Percentiles rank a stretch among this genome's conserved stretches.
Conservation (phyloP, 2,113 vertebrate genomes). For the Naja naja region DNA sequence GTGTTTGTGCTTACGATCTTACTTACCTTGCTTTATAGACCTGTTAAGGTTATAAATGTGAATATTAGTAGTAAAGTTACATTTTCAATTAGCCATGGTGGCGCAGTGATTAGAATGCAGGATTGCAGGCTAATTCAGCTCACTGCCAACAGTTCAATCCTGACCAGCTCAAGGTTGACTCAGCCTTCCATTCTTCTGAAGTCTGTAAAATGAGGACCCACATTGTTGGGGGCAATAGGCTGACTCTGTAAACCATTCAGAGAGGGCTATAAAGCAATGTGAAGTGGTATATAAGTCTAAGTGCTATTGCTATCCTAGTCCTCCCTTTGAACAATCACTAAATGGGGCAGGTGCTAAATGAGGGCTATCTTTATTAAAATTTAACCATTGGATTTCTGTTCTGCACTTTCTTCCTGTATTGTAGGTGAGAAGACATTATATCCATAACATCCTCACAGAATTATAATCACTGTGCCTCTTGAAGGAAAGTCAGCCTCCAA, state of each 20-base stretch:
- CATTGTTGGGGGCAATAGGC: neutral
- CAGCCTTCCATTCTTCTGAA: neutral
- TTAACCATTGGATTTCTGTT: neutral
- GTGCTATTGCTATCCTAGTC: neutral
- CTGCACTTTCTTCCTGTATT: neutral
- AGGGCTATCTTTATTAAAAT: neutral
- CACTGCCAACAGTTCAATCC: neutral
- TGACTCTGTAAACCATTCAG: neutral
- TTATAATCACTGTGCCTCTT: neutral
- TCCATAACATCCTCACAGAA: neutral
- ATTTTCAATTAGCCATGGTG: neutral
- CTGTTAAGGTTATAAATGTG: neutral
- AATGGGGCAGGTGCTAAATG: neutral
- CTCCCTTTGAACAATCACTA: neutral
- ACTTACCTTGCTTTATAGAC: neutral
- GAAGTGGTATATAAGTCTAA: neutral
- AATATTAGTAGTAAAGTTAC: neutral
- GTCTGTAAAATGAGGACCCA: neutral
- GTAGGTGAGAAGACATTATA: neutral
- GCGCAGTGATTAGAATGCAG: neutral
- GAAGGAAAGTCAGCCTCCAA: neutral
- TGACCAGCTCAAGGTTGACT: neutral
- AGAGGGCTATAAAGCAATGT: neutral
- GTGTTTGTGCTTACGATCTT: neutral
- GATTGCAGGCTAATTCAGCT: neutral